Conservation (phyloP, 2,888 invertebrate genomes). For the Stenurella melanura region DNA sequence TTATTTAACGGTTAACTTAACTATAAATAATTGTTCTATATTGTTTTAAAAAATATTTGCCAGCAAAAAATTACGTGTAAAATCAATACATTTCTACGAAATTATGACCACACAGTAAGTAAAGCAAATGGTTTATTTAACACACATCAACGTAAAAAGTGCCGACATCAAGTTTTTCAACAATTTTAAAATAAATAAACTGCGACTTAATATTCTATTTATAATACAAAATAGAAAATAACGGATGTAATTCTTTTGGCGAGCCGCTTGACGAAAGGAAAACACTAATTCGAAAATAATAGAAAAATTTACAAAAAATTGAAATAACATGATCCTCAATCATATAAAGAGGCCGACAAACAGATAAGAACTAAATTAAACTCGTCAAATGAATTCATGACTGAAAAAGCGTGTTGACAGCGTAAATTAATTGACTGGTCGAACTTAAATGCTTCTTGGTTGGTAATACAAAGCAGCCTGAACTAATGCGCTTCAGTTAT, state of each 20-base stretch:
- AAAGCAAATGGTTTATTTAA: slow-evolving; percentile 19
- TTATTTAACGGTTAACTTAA: background rate
- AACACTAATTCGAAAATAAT: slow-evolving; percentile 53
- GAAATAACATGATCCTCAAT: slow-evolving; percentile 26
- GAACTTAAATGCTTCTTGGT: slow-evolving; percentile 10
- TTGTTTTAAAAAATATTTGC: background rate
- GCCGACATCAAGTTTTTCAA: slow-evolving; percentile 23
- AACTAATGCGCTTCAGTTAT: slow-evolving; percentile 14
- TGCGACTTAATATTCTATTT: slow-evolving; percentile 40
- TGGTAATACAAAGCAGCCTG: slow-evolving; percentile 18
- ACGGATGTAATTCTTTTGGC: slow-evolving; percentile 36
- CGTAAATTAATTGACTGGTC: slow-evolving; percentile 8
- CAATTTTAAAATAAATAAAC: slow-evolving; percentile 33
- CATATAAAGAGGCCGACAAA: slow-evolving; percentile 28
- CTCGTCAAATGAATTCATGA: slow-evolving; percentile 15
- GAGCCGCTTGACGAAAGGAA: slow-evolving; percentile 15
- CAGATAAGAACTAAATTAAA: slow-evolving; percentile 22
- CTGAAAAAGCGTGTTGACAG: slow-evolving; percentile 11
- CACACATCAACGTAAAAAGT: slow-evolving; percentile 13
- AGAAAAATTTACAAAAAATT: slow-evolving; percentile 52
- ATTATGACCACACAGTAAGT: slow-evolving; percentile 21
- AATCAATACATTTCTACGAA: slow-evolving; percentile 24
- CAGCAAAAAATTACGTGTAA: slow-evolving; percentile 13
- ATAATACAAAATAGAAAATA: slow-evolving; percentile 29
- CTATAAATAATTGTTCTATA: slow-evolving; percentile 1